Evolutionary conservation across 2,797 vertebrate species (phyloP).

Genomic region (Pseudomugil gertrudae): DNA sequence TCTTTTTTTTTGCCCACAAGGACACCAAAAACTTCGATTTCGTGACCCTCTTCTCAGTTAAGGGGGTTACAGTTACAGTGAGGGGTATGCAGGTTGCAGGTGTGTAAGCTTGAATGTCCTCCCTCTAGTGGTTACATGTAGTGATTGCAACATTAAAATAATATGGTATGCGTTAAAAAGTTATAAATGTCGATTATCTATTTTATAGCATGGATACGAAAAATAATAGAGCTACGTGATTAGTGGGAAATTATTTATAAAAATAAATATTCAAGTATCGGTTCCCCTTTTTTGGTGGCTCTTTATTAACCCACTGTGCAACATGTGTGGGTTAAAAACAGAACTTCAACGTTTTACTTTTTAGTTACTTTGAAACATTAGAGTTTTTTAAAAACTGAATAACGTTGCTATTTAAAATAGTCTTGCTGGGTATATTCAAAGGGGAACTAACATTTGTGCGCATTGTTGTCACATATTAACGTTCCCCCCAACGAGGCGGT

Average conservation of each 20-base stretch:
- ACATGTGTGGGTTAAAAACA: conserved; percentile 6
- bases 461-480: conserved; percentile 30
- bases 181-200: neutral
- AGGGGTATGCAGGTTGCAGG: too few species aligned
- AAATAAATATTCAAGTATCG: neutral
- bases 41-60: too few species aligned
- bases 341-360: neutral
- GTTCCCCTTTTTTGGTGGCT: neutral
- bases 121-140: neutral
- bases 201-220: neutral
- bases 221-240: neutral
- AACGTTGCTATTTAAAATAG: neutral
- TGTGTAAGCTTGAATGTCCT: too few species aligned
- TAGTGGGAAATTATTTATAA: neutral
- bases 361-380: neutral
- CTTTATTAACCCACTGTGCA: neutral
- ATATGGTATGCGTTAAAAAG: too few species aligned
- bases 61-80: too few species aligned
- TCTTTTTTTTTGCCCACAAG: too few species aligned
- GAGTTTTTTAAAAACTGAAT: too few species aligned
- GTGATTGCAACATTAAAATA: neutral
- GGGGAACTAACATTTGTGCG: conserved; percentile 20
- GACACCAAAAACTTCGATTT: too few species aligned
- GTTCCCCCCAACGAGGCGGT: conserved; percentile 55
- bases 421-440: neutral